Base-by-base conservation (phyloP, 2,888 invertebrate species). In the Drosophila quinaria region DNA sequence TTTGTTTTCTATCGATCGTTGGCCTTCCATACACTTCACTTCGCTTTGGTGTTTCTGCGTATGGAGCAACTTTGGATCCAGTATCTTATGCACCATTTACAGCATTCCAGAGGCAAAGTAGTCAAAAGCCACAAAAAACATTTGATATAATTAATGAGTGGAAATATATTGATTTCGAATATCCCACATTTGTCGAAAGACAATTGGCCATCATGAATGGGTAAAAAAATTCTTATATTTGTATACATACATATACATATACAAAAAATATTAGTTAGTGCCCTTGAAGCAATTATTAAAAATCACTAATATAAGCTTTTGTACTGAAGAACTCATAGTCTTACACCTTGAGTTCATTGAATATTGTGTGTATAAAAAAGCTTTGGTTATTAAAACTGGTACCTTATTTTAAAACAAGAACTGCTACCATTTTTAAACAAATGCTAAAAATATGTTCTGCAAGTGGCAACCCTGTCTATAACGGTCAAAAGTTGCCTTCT, bases 121-220 rank as follows among this genome's bases (percentile, higher is more conserved):
- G 9, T 31, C 42, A 55, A 41, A 33, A n/a, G 10, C 19, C n/a
- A 50, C 3, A 22, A 17, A 39, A 42, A 9, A 17, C 22, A 8
- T 79, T 92, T 70, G 68, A 90, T 67, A 94, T 95, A 25, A 93
- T 95, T 22, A 96, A 96, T 90, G 95, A 95, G 66, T 97, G 97
- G 97, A 95, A 95, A 72, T 93, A 94, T 37, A 92, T 97, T 5
- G 97, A 97, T 90, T 97, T 95, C 88, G 95, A 95, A 54, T 97
- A 95, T 90, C 94, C 95, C 4, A 94, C 94, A 0, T 92, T 93
- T 17, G 92, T 93, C 13, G 94, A 94, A 47, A 93, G 96, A 22
- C 93, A 94, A 31, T 90, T 92, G 33, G 96, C 96, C 1, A 93
- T 96, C 11, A 91, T 92, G 25, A 93, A 93, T 31, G 94, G 95